A percentile compares a stretch with the other conserved stretches of the same genome.
Evolutionary conservation across 2,888 invertebrate genomes (phyloP).

Genomic region (Yponomeuta evonymella): DNA sequence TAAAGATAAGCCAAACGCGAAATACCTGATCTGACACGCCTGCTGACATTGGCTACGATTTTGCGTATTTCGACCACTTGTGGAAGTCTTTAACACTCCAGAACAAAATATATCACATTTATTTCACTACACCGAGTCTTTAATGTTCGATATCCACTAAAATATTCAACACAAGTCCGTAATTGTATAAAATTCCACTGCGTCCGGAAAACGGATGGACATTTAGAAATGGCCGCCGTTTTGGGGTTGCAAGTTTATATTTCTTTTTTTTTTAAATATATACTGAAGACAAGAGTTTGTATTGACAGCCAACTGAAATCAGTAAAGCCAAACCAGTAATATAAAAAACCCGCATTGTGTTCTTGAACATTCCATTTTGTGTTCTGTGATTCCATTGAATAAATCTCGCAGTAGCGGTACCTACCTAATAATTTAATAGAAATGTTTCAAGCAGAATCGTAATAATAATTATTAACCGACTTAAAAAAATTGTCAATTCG

Average conservation of each 20-base stretch:
- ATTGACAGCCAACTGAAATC: neutral
- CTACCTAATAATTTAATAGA: too few relatives aligned
- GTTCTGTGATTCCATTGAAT: too few relatives aligned
- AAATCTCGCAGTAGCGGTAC: too few relatives aligned
- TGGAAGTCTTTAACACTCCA: constrained; percentile 62
- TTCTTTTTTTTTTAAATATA: too few relatives aligned
- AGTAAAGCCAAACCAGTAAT: neutral
- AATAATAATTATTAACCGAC: too few relatives aligned
- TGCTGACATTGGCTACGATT: constrained; percentile 90
- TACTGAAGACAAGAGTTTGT: too few relatives aligned
- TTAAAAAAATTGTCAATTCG: too few relatives aligned
- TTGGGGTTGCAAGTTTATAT: constrained; percentile 38
- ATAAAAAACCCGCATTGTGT: too few relatives aligned
- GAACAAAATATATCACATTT: constrained; percentile 66
- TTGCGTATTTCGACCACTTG: constrained; percentile 71
- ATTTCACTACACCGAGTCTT: constrained; percentile 66
- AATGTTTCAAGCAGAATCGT: too few relatives aligned
- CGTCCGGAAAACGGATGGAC: constrained; percentile 52
- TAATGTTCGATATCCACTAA: constrained; percentile 56
- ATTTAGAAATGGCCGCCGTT: constrained; percentile 61
- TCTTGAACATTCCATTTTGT: too few relatives aligned
- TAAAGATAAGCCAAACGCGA: constrained; percentile 28
- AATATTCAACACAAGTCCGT: constrained; percentile 53
- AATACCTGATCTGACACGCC: constrained; percentile 93
- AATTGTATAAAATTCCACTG: constrained; percentile 44